Percentiles rank a stretch among this genome's conserved stretches.
These are phyloP conservation scores for Drosophila neotestacea DNA, from an alignment of 2,888 invertebrate species.

Conservation along the genomic window DNA sequence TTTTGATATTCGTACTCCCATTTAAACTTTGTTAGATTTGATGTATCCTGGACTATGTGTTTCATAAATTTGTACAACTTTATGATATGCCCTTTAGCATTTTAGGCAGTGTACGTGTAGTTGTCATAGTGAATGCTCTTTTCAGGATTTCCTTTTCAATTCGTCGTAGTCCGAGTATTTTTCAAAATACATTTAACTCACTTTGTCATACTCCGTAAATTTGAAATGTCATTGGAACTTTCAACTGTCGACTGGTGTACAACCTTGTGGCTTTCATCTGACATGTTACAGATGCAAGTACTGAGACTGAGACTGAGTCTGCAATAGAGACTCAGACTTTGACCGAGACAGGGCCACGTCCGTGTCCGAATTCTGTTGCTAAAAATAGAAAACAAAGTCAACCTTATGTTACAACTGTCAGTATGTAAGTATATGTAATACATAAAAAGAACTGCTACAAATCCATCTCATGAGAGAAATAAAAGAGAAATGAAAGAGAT, in stretches of 20 bases:
- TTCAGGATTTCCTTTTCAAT: constrained; percentile 53
- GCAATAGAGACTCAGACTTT: constrained; percentile 2
- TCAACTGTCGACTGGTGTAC: constrained; percentile 66
- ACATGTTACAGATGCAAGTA: constrained; percentile 35
- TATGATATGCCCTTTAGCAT: background rate
- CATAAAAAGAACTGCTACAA: constrained; percentile 44
- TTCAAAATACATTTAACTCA: constrained; percentile 77
- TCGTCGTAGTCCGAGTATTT: constrained; percentile 51
- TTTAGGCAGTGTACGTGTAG: background rate
- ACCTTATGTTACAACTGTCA: constrained; percentile 14
- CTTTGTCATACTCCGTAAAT: constrained; percentile 79
- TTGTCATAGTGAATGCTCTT: constrained; percentile 8
- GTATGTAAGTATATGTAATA: constrained; percentile 15
- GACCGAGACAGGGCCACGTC: constrained; percentile 15
- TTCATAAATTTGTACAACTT: background rate
- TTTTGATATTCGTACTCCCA: no score
- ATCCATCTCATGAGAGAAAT: constrained; percentile 32
- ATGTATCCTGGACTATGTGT: background rate
- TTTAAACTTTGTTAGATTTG: no score
- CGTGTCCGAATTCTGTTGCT: constrained; percentile 32
- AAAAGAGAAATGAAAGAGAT: background rate
- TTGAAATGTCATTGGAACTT: constrained; percentile 75
- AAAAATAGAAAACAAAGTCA: constrained; percentile 19
- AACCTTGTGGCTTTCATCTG: constrained; percentile 74
- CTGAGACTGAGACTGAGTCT: background rate